Conservation (phyloP, 2,888 invertebrate genomes). For the Melieria crassipennis region DNA sequence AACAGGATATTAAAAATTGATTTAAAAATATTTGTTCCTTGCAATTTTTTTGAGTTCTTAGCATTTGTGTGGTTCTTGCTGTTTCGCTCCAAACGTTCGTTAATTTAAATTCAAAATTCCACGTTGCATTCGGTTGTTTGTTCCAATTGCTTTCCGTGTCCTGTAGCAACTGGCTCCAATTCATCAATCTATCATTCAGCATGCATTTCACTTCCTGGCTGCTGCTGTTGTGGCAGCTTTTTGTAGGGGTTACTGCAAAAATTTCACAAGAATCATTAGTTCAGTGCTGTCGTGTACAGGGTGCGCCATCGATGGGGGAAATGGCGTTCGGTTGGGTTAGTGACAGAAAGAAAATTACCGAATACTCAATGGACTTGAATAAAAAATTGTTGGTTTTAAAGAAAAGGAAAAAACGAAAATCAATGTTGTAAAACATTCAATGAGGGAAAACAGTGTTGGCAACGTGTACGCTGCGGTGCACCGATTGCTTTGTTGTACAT, state of each 20-base stretch:
- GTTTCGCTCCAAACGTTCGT: constrained; percentile 20
- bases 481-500: constrained; percentile 33
- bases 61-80: constrained; percentile 14
- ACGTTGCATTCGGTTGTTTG: neutral
- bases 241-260: constrained; percentile 61
- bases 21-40: constrained; percentile 15
- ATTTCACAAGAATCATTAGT: neutral
- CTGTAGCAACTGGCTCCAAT: neutral
- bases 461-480: too few relatives aligned
- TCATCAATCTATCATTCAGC: constrained; percentile 1
- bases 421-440: too few relatives aligned
- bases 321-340: too few relatives aligned
- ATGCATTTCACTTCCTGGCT: constrained; percentile 45
- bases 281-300: too few relatives aligned
- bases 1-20: constrained; percentile 22
- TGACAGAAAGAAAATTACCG: too few relatives aligned
- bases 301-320: too few relatives aligned
- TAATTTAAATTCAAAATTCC: constrained; percentile 29
- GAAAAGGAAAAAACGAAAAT: too few relatives aligned
- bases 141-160: neutral
- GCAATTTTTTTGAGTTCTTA: neutral
- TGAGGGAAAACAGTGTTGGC: too few relatives aligned
- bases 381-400: too few relatives aligned
- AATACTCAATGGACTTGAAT: too few relatives aligned
- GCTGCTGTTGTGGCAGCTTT: constrained; percentile 60